Percentiles rank a stretch among this genome's conserved stretches.
Conservation (phyloP, 2,113 vertebrate genomes). For the Phocoena phocoena region DNA sequence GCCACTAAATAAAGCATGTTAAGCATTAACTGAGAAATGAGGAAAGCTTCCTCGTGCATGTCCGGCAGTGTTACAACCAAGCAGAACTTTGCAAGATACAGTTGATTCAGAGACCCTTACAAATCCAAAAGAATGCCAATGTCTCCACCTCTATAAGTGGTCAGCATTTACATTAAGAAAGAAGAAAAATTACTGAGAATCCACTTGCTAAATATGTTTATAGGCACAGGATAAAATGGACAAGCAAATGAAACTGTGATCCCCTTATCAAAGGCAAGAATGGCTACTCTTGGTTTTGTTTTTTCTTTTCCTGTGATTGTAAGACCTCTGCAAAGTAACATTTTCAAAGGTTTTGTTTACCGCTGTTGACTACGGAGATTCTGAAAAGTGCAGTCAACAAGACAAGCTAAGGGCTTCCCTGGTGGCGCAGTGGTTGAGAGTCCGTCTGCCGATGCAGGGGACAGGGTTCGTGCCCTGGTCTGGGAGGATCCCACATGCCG, state of each 20-base stretch:
- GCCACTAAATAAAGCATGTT: not conserved
- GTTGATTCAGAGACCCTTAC: not conserved
- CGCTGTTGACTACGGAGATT: not conserved
- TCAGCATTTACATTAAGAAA: not conserved
- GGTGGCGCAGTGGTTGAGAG: no score
- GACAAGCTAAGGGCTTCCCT: conserved; percentile 7
- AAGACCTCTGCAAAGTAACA: conserved; percentile 46
- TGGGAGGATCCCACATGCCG: no score
- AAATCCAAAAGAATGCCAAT: not conserved
- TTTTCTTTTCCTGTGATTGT: not conserved
- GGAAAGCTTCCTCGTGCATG: not conserved
- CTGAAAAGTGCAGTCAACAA: conserved; percentile 23
- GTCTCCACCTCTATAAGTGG: not conserved
- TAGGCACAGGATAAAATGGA: not conserved
- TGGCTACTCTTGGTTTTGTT: not conserved
- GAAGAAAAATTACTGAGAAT: conserved; percentile 2
- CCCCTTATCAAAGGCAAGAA: conserved; percentile 13
- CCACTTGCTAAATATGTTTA: not conserved
- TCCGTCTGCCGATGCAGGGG: no score
- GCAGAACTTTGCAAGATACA: not conserved
- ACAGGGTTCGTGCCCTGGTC: no score
- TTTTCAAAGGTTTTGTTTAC: conserved; percentile 40
- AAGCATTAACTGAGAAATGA: conserved; percentile 24
- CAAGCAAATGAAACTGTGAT: not conserved
- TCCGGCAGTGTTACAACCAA: not conserved